Base-by-base conservation (phyloP, 2,113 vertebrate genomes). In the Pelusios castaneus region DNA sequence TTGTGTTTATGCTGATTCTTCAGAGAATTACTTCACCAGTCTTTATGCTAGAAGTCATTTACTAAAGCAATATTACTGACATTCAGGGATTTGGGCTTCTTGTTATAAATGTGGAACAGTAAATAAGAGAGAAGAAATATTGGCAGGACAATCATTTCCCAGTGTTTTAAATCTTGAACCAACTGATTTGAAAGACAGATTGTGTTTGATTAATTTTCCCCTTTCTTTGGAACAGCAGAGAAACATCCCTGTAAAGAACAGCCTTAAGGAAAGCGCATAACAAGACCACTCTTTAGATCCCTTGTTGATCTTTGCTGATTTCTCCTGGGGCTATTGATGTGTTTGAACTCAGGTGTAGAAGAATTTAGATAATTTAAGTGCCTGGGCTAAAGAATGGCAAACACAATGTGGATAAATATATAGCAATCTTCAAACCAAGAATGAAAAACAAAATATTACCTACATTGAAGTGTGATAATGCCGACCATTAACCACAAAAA, bases 11-110 rank as follows among this genome's bases (percentile, higher is more conserved):
- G 38, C n/a, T 89, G 9, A 51, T 81, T n/a, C 58, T 92, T 85
- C 73, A 67, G 52, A 54, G 25, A 90, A 41, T 63, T 83, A 11
- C 45, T 94, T 87, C 81, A 43, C 77, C 94, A 91, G 14, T 22
- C 24, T 77, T 93, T 84, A 54, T 54, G 29, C 70, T 79, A 31
- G 11, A 85, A 21, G 47, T 16, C 47, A 41, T 93, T 94, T 93
- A 87, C 90, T 82, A 94, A 92, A 95, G 89, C 77, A 89, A 67
- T 92, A 17, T 63, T 73, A 78, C 49, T 91, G 73, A 67, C 87
- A 45, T 73, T 38, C 80, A 95, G 86, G 73, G 70, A 95, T 92
- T 91, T 83, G 87, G 76, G 82, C 91, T 91, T 95, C 87, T 89
- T 91, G 81, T 45, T 89, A 54, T 60, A 49, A 47, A 87, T 89